Evolutionary conservation across 30 jellyfish, hydroid and myxozoan species (phyloP).

Genomic region (Cassiopea andromeda): DNA sequence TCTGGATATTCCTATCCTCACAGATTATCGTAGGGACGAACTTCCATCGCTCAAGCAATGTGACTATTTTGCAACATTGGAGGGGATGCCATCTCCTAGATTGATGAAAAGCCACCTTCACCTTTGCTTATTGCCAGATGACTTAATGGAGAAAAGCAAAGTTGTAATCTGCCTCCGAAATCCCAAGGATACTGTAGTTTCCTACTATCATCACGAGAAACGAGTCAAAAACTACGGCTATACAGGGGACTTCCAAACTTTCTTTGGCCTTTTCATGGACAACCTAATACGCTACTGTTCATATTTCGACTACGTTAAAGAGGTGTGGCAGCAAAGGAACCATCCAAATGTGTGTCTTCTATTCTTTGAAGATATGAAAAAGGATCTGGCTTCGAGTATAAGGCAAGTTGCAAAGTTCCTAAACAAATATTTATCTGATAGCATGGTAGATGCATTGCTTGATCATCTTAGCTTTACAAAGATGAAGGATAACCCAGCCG

Average conservation of each 20-base stretch:
- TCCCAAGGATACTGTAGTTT: slow-evolving; percentile 23
- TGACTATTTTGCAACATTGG: neutral
- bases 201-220: slow-evolving; percentile 20
- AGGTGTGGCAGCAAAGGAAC: slow-evolving; percentile 45
- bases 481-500: neutral
- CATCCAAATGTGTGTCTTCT: slow-evolving; percentile 47
- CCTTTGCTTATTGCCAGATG: neutral
- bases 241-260: slow-evolving; percentile 7
- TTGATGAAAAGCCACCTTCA: neutral
- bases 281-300: slow-evolving; percentile 16
- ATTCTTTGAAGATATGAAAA: slow-evolving; percentile 45
- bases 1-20: neutral
- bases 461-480: neutral
- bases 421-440: neutral
- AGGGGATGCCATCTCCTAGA: neutral
- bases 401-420: slow-evolving; percentile 27
- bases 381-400: slow-evolving; percentile 21
- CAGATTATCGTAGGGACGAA: neutral
- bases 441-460: neutral
- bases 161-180: slow-evolving; percentile 21
- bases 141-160: neutral
- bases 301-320: slow-evolving; percentile 37
- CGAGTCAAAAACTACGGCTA: neutral
- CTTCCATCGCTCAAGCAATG: neutral
- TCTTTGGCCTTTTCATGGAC: slow-evolving; percentile 45